Conservation (phyloP, 2,888 invertebrate species). For the Phorcus lineatus region DNA sequence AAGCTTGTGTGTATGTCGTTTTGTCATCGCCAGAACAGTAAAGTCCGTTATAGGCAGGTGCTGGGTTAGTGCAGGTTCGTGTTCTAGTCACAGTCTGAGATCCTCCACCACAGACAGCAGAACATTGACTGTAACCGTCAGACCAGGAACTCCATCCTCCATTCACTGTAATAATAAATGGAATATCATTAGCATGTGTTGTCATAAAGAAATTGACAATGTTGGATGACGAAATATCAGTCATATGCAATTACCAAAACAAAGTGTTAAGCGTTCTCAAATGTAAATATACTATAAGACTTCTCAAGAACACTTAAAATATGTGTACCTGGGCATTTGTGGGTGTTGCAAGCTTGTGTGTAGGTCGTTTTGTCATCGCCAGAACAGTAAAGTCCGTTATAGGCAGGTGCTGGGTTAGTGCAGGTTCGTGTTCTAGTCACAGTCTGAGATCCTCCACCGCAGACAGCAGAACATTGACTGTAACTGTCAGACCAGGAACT, state of each 20-base stretch:
- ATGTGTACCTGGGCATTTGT: not conserved
- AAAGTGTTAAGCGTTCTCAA: no score
- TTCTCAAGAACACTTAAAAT: no score
- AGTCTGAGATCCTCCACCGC: conserved; percentile 8
- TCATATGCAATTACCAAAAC: no score
- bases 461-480: not conserved
- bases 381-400: not conserved
- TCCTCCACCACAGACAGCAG: not conserved
- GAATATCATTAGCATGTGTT: no score
- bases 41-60: conserved; percentile 2
- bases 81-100: not conserved
- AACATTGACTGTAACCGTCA: not conserved
- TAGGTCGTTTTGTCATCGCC: not conserved
- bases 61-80: conserved; percentile 20
- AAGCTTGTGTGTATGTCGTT: not conserved
- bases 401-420: conserved; percentile 18
- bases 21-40: not conserved
- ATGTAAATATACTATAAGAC: no score
- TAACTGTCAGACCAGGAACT: not conserved
- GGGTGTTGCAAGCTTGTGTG: not conserved
- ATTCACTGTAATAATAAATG: not conserved
- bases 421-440: conserved; percentile 14
- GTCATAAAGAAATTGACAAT: no score
- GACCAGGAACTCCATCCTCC: not conserved
- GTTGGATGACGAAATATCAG: no score